Evolutionary conservation across 2,888 invertebrate species (phyloP), one percentile per base, ranked within the genome.

Genomic region (Lydus trimaculatus): DNA sequence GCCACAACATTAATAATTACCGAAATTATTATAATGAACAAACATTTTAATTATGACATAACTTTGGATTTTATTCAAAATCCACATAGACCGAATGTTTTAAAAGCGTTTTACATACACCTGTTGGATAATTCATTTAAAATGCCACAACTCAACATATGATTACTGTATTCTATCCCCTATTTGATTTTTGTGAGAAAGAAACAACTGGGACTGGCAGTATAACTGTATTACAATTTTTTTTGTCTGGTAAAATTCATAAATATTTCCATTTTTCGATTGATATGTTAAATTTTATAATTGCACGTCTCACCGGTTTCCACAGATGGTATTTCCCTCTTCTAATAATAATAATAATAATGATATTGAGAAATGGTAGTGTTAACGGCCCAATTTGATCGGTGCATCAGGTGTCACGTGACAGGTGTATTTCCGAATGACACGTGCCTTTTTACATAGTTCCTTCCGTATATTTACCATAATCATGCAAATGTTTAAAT

Each of bases 401-500:
- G 73, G 72, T 74, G 77, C 75, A 79, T 81, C 81, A 81, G 81
- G 80, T 81, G 80, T 78, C 77, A 76, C 75, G 79, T 77, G 77
- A 80, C 81, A 81, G 81, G 81, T 82, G 82, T 76, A 79, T 75
- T 77, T 76, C 5, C 73, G 76, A 78, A 78, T 73, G 79, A 79
- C 80, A 79, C 78, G 79, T 78, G 81, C 77, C 77, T 72, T 69
- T 71, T 36, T 58, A 56, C 31, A 66, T 70, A 66, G 65, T 66
- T 69, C 61, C 64, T 62, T 71, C 65, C 67, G 43, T 31, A 56
- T 59, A 48, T 43, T 48, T 31, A 48, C 20, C 5, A 17, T 20
- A 48, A 20, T 7, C 17, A 20, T 52, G 4, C 23, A 23, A 48
- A n/a, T 48, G 48, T 48, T 48, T 52, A 52, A 67, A 64, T 31